phyloP scores from a whole-genome alignment of 2,113 vertebrate genomes.

The Pterophyllum scalare region DNA sequence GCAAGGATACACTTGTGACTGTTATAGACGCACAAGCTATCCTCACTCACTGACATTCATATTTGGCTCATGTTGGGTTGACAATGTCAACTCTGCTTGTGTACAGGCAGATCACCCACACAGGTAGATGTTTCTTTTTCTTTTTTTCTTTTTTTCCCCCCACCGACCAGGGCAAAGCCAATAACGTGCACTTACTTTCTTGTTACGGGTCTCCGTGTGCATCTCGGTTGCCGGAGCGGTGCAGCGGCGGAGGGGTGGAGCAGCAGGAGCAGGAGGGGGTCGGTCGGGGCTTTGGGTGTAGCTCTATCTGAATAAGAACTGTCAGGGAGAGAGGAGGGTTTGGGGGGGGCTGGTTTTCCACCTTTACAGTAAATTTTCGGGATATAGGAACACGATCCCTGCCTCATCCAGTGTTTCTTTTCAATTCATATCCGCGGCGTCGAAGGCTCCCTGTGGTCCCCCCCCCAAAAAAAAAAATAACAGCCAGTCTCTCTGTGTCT shows the following conservation, averaged over 20 bases:
- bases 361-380: conserved; percentile 58
- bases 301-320: conserved; percentile 69
- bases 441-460: conserved; percentile 62
- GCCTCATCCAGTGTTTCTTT: conserved; percentile 54
- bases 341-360: conserved; percentile 41
- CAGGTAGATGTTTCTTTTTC: background rate
- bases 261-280: conserved; percentile 70
- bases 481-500: conserved; percentile 38
- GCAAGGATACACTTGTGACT: conserved; percentile 5
- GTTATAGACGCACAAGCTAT: background rate
- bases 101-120: conserved; percentile 21
- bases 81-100: conserved; percentile 46
- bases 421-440: conserved; percentile 81
- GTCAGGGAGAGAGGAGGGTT: conserved; percentile 48
- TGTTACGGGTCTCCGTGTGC: conserved; percentile 85
- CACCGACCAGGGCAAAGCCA: conserved; percentile 52
- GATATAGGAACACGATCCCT: conserved; percentile 54
- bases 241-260: conserved; percentile 77
- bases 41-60: conserved; percentile 23
- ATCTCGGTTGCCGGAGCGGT: conserved; percentile 81
- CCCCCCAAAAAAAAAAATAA: conserved; percentile 7
- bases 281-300: conserved; percentile 73
- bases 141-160: background rate
- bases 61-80: conserved; percentile 56
- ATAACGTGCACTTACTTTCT: conserved; percentile 82